Base-by-base conservation (phyloP, 1,140 invertebrate species). In the Pogonomyrmex barbatus region DNA sequence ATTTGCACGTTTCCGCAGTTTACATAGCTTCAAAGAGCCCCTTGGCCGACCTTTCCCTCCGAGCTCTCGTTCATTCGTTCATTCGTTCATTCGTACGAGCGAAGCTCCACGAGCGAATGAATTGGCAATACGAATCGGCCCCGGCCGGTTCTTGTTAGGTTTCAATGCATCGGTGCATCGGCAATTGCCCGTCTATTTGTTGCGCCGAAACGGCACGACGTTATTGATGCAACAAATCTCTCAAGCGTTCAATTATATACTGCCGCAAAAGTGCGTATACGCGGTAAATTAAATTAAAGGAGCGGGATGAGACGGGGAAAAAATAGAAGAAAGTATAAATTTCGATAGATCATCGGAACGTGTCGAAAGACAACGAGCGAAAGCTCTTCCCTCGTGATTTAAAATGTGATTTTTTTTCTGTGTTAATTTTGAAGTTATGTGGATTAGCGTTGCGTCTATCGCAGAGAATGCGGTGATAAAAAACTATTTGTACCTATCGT, bases 1-100 rank as follows among this genome's bases (percentile, higher is more conserved):
- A 92, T 92, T 92, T 92, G 87, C 92, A 92, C 91, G 89, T 89
- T 89, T 91, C 62, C 89, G 89, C 90, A 91, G 90, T 92, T 92
- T 90, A 91, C 89, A 90, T 89, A 79, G 79, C 89, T 92, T 92
- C 87, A 70, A 71, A 70, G 54, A 73, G 39, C 70, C 50, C 30
- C 50, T 75, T 56, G 39, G 47, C n/a, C 56, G 50, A 60, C 56
- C 70, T 70, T 50, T 47, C 79, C 60, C 79, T 30, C 30, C 52
- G 39, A 24, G 47, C 63, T 70, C 77, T 47, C 73, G 42, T 36
- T 82, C 76, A 9, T 63, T 79, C 84, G 50, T 36, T 73, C 78
- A 42, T 79, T 85, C 30, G 39, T 65, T 50, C 84, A 50, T 81
- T 86, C 76, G 50, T 76, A 60, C 81, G 52, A 14, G 65, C 36